phyloP scores from a whole-genome alignment of 2,888 invertebrate genomes.

The Clitarchus hookeri region DNA sequence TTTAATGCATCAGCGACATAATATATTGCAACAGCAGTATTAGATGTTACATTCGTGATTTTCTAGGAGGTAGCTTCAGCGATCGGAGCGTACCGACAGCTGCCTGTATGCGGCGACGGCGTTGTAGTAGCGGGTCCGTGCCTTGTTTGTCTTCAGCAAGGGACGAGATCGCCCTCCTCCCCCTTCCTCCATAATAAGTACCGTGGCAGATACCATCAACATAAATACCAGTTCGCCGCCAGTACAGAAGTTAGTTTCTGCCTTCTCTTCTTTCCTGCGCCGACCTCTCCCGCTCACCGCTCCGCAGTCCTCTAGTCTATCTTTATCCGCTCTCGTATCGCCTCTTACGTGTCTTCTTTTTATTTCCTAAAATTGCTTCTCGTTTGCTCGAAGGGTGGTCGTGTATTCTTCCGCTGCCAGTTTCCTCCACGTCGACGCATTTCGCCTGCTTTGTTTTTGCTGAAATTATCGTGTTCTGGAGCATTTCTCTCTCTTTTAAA shows the following conservation, averaged over 20 bases:
- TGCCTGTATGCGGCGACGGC: neutral
- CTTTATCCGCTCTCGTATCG: constrained; percentile 1
- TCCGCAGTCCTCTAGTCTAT: neutral
- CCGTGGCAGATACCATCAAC: neutral
- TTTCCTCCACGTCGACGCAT: neutral
- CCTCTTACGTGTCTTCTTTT: neutral
- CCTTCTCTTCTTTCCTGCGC: neutral
- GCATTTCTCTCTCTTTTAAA: too few species aligned
- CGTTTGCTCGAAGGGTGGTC: neutral
- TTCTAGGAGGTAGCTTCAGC: too few species aligned
- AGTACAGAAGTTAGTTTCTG: constrained; percentile 1
- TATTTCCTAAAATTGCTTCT: neutral
- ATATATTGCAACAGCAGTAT: too few species aligned
- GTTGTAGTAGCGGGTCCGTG: neutral
- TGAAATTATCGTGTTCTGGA: too few species aligned
- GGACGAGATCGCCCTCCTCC: neutral
- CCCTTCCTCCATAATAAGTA: neutral
- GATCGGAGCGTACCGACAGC: neutral
- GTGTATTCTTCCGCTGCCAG: neutral
- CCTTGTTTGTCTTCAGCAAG: neutral
- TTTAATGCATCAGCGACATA: too few species aligned
- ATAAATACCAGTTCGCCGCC: neutral
- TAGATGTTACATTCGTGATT: too few species aligned
- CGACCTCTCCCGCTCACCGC: too few species aligned
- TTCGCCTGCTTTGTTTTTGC: too few species aligned